These are phyloP conservation scores for Lycopodina hypogea DNA, from an alignment of 37 sponge, comb jelly and placozoan genomes.

Conservation along the genomic window DNA sequence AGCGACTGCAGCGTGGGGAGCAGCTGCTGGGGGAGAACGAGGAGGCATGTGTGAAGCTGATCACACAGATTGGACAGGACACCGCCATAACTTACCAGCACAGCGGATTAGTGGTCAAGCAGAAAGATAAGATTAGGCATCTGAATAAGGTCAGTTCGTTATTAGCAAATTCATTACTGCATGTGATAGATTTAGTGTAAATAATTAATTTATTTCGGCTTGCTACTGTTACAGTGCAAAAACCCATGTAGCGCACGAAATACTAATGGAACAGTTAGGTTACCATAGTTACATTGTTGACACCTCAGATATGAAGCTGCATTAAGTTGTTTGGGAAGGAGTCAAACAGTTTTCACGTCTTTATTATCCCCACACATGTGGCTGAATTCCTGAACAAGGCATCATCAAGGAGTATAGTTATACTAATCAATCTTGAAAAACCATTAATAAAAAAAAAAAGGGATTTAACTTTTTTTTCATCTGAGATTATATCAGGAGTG, in stretches of 20 bases:
- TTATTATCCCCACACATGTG: too few species aligned
- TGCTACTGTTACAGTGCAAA: neutral
- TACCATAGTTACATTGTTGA: neutral
- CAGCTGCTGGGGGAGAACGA: slow-evolving; percentile 67
- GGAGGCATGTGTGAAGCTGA: slow-evolving; percentile 44
- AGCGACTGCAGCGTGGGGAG: slow-evolving; percentile 44
- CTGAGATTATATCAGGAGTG: too few species aligned
- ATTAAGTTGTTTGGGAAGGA: too few species aligned
- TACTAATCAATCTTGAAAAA: too few species aligned
- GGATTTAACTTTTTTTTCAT: too few species aligned
- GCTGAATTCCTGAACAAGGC: too few species aligned
- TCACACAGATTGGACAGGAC: slow-evolving; percentile 83
- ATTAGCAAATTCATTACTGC: too few species aligned
- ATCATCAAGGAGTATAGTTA: too few species aligned
- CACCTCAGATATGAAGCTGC: neutral
- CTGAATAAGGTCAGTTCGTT: slow-evolving; percentile 73
- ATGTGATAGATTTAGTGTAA: neutral
- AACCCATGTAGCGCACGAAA: neutral
- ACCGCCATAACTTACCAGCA: slow-evolving; percentile 85
- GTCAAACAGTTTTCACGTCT: too few species aligned
- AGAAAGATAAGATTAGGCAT: slow-evolving; percentile 65
- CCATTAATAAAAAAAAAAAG: too few species aligned
- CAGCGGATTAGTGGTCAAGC: slow-evolving; percentile 57
- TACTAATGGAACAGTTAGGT: neutral
- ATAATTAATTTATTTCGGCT: neutral